Percentiles rank a stretch among this genome's conserved stretches.
These are phyloP conservation scores for Callipepla squamata DNA, from an alignment of 2,113 vertebrate genomes.

Conservation along the genomic window DNA sequence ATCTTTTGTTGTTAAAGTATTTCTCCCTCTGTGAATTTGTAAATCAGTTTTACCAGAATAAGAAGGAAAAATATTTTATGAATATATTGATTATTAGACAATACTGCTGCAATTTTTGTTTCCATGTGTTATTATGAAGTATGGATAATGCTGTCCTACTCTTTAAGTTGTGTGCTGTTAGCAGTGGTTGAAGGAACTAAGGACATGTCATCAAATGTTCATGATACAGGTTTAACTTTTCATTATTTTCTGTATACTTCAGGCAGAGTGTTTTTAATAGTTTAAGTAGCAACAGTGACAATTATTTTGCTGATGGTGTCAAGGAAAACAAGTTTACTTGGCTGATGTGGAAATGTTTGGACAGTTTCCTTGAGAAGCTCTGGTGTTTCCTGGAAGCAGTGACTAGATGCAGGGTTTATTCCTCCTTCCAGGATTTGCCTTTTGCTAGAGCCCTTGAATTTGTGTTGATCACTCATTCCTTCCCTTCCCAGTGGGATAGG, in stretches of 20 bases:
- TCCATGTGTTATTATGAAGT: not conserved
- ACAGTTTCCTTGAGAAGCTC: not conserved
- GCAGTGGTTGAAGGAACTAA: not conserved
- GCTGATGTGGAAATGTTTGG: not conserved
- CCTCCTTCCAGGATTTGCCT: not conserved
- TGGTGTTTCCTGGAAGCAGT: not conserved
- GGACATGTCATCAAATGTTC: not conserved
- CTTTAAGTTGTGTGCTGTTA: not conserved
- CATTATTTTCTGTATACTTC: rapidly evolving
- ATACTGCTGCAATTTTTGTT: not conserved
- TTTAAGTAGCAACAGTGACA: not conserved
- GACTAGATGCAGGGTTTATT: not conserved
- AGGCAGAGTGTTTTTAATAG: not conserved
- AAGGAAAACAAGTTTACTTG: not conserved
- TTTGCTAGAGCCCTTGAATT: not conserved
- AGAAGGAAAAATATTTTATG: not conserved
- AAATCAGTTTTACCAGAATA: not conserved
- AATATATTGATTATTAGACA: rapidly evolving
- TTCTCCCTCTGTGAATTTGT: not conserved
- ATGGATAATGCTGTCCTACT: not conserved
- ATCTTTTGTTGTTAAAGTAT: not conserved
- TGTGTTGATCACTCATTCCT: too few species aligned
- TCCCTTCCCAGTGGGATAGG: too few species aligned
- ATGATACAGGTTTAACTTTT: not conserved
- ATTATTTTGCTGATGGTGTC: not conserved